Percentiles rank a stretch among this genome's conserved stretches.
phyloP scores from a whole-genome alignment of 2,797 vertebrate species.

The Podargus strigoides region DNA sequence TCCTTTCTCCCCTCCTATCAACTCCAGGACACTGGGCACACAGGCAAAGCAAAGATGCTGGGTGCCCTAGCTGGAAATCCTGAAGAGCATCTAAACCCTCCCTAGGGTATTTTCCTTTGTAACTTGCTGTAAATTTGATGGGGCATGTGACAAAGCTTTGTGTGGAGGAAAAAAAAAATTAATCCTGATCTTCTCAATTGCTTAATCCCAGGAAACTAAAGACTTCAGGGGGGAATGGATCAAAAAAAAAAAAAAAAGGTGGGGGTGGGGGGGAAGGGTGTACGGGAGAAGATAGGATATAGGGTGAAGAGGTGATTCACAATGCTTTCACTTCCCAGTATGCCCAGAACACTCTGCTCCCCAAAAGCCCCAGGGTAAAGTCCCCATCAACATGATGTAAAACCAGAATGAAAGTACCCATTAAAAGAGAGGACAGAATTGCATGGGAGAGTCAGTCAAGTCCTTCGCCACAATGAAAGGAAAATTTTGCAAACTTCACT shows the following conservation, averaged over 20 bases:
- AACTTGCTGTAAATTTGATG: slow-evolving; percentile 62
- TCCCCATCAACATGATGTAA: background rate
- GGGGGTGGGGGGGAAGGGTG: background rate
- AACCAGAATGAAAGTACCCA: background rate
- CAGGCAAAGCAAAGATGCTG: background rate
- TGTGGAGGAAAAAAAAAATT: slow-evolving; percentile 24
- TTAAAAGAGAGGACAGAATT: background rate
- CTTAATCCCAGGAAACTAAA: slow-evolving; percentile 64
- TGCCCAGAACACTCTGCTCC: background rate
- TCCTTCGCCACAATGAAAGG: background rate
- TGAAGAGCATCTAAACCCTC: slow-evolving; percentile 44
- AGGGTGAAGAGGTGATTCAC: background rate
- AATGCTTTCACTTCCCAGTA: background rate
- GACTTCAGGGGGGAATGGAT: background rate
- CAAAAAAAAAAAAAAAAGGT: background rate
- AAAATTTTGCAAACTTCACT: background rate
- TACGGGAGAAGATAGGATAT: background rate
- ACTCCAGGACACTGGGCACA: slow-evolving; percentile 25
- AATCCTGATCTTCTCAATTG: slow-evolving; percentile 70
- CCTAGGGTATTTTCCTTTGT: slow-evolving; percentile 62
- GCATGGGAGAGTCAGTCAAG: background rate
- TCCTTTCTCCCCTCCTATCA: slow-evolving; percentile 57
- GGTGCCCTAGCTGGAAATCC: background rate
- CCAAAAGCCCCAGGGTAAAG: background rate
- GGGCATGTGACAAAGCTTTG: slow-evolving; percentile 73